Conservation (phyloP, 2,888 invertebrate species). For the Pinctada fucata region DNA sequence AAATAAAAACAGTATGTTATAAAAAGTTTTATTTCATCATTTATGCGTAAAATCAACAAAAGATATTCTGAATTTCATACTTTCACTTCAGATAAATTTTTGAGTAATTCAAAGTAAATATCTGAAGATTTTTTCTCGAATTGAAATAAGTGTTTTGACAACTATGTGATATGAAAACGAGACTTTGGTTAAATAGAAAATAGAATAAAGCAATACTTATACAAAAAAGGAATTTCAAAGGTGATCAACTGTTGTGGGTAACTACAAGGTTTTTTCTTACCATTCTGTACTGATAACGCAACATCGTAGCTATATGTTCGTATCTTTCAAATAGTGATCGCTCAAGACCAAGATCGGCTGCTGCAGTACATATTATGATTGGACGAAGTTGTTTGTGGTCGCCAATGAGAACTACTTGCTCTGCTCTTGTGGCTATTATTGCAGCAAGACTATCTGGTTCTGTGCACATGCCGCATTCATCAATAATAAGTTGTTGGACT, state of each 20-base stretch:
- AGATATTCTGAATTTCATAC: slow-evolving; percentile 34
- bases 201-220: too few species aligned
- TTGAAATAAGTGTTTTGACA: too few species aligned
- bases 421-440: slow-evolving; percentile 60
- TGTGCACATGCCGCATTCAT: slow-evolving; percentile 72
- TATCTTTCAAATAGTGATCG: slow-evolving; percentile 33
- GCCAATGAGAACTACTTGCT: slow-evolving; percentile 69
- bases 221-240: too few species aligned
- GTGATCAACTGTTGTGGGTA: too few species aligned
- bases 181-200: too few species aligned
- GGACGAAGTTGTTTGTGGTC: slow-evolving; percentile 72
- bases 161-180: too few species aligned
- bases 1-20: background rate
- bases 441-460: slow-evolving; percentile 68
- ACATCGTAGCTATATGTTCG: slow-evolving; percentile 43
- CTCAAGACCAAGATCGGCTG: slow-evolving; percentile 26
- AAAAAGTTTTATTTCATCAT: slow-evolving; percentile 10
- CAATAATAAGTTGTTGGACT: slow-evolving; percentile 63
- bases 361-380: slow-evolving; percentile 55
- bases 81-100: slow-evolving; percentile 37
- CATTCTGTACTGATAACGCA: slow-evolving; percentile 66
- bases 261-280: slow-evolving; percentile 38
- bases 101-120: background rate
- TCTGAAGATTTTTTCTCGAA: too few species aligned
- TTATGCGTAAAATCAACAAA: slow-evolving; percentile 14